Evolutionary conservation across 2,113 vertebrate genomes (phyloP).

Genomic region (Pipra filicauda): DNA sequence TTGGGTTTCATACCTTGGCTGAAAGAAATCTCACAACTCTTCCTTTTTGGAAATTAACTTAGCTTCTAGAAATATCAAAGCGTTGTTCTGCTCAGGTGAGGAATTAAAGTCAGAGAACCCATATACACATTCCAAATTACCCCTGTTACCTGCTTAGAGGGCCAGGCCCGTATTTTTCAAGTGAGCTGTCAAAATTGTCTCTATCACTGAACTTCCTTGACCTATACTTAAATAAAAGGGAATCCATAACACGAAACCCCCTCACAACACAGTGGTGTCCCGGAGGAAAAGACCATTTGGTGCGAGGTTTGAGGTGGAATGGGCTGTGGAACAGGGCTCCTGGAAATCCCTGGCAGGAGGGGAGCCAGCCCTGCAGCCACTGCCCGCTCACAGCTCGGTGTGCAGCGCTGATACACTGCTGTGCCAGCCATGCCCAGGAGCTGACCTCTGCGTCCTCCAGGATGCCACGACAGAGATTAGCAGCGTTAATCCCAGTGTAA

Average conservation of each 20-base stretch:
- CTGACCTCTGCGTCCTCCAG: background rate
- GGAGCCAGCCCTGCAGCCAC: background rate
- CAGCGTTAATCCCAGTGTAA: background rate
- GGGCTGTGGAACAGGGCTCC: background rate
- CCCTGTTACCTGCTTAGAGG: background rate
- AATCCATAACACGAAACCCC: background rate
- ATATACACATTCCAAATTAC: background rate
- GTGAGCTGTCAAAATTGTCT: background rate
- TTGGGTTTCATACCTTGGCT: background rate
- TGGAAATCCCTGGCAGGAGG: background rate
- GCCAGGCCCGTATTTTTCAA: background rate
- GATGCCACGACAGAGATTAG: background rate
- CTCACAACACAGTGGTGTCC: background rate
- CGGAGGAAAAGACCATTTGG: background rate
- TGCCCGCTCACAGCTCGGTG: fast-evolving
- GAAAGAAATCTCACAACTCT: background rate
- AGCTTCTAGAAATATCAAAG: background rate
- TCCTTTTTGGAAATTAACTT: background rate
- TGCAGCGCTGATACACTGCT: background rate
- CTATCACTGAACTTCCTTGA: background rate
- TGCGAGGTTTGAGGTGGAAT: background rate
- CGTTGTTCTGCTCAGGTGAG: background rate
- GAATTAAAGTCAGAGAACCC: background rate
- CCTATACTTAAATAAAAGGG: background rate
- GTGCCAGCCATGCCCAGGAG: background rate